phyloP scores from a whole-genome alignment of 1,140 invertebrate species.

The Dendroctonus valens region DNA sequence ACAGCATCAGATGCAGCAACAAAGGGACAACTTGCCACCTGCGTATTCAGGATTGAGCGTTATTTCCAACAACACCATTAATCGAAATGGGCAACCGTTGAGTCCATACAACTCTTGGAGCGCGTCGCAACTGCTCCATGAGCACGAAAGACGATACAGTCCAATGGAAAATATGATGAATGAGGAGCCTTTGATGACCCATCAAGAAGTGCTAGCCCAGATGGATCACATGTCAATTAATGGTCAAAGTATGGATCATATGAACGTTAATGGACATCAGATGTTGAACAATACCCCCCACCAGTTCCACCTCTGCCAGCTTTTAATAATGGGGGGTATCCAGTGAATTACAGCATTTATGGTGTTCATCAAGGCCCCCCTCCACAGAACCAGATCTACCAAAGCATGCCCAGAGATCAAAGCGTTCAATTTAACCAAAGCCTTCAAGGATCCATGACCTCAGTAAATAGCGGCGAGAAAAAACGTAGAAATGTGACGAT shows the following conservation, averaged over 20 bases:
- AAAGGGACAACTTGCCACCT: conserved; percentile 38
- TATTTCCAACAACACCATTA: conserved; percentile 50
- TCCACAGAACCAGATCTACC: conserved; percentile 45
- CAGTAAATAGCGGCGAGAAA: conserved; percentile 57
- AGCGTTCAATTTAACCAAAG: conserved; percentile 55
- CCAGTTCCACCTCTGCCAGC: conserved; percentile 50
- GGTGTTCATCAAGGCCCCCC: conserved; percentile 48
- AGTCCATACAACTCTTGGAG: conserved; percentile 60
- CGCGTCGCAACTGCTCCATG: conserved; percentile 59
- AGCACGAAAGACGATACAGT: conserved; percentile 59
- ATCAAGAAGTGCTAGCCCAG: conserved; percentile 43
- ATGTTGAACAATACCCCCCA: conserved; percentile 46
- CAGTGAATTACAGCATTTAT: conserved; percentile 50
- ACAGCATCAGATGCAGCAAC: conserved; percentile 44
- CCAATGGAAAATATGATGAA: conserved; percentile 50
- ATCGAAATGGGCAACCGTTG: conserved; percentile 51
- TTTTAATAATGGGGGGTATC: conserved; percentile 45
- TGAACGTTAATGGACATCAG: conserved; percentile 41
- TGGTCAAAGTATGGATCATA: conserved; percentile 43
- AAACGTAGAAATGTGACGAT: conserved; percentile 59
- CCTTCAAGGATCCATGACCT: conserved; percentile 56
- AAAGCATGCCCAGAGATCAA: conserved; percentile 50
- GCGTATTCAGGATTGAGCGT: conserved; percentile 48
- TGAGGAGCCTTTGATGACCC: conserved; percentile 38
- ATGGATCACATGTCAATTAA: conserved; percentile 48